Evolutionary conservation across 2,113 vertebrate species (phyloP).

Genomic region (Apaloderma vittatum): DNA sequence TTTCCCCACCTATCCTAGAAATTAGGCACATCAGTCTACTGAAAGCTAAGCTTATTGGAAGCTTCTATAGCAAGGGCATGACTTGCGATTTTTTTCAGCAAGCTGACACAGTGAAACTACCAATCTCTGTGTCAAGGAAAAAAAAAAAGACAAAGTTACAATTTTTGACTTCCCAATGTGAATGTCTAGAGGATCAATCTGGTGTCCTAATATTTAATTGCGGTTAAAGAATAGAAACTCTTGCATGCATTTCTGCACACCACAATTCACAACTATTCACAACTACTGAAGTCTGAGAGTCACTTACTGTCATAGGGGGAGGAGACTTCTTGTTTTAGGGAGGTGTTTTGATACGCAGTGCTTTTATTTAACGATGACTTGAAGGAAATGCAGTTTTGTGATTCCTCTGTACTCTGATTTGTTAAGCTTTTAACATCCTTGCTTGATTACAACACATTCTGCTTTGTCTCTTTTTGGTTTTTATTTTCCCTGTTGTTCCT

Average conservation of each 20-base stretch:
- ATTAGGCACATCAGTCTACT: background rate
- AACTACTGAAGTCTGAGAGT: background rate
- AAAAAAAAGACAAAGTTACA: background rate
- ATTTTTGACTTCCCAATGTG: background rate
- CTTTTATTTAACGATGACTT: background rate
- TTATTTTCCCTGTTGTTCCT: background rate
- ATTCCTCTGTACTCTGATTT: background rate
- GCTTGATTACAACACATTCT: background rate
- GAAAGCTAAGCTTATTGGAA: background rate
- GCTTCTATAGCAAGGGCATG: background rate
- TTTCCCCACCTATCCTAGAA: background rate
- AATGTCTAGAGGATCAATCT: background rate
- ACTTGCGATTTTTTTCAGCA: background rate
- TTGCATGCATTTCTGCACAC: background rate
- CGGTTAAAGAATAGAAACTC: background rate
- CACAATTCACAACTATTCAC: background rate
- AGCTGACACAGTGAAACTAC: background rate
- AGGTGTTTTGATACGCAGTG: background rate
- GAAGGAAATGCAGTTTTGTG: background rate
- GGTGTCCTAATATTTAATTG: background rate
- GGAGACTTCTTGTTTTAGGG: background rate
- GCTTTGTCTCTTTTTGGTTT: background rate
- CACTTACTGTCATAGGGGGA: background rate
- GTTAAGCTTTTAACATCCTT: slow-evolving; percentile 24
- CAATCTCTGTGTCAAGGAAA: background rate